Base-by-base conservation (phyloP, 2,113 vertebrate genomes). In the Phylloscopus whistleri region DNA sequence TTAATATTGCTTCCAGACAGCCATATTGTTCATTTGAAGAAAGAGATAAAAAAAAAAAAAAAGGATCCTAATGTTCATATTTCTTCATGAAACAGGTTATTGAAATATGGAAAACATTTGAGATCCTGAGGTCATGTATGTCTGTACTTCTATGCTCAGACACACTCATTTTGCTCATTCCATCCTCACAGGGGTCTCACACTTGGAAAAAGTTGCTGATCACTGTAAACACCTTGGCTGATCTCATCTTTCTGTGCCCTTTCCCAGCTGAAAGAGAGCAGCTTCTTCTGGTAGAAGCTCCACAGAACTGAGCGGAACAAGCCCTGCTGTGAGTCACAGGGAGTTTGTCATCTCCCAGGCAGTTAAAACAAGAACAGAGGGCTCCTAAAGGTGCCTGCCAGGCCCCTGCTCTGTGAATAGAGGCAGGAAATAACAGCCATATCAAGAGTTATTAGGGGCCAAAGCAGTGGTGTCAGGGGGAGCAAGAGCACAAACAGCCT, bases 1-100 rank as follows among this genome's bases (percentile, higher is more conserved):
- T 97, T 98, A 97, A 98, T 98, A 98, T 95, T 97, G 80, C 84
- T 97, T 93, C 75, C 94, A 96, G 91, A 96, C 89, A 93, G 96
- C 89, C 96, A 97, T 98, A 96, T 92, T 87, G 59, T 79, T 97
- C 92, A 95, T 90, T 95, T 16, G 84, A 73, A 88, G 89, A 46
- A 69, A n/a, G 58, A 69, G 51, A 59, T 26, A 31, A 53, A 27
- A 60, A 63, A 84, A 68, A 37, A 37, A 87, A 91, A 41, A 59
- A 35, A 37, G 33, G 4, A 86, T 76, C 49, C 37, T 37, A 44
- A 11, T 44, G 46, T 81, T 84, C 84, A 70, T 92, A 93, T 93
- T 95, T 96, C 93, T 82, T 92, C 55, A 90, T 68, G 76, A 75
- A 82, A 87, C 44, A 58, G 53, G 21, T 66, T 83, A 74, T n/a